Conservation (phyloP, 2,888 invertebrate genomes). For the Linnaemya vulpina region DNA sequence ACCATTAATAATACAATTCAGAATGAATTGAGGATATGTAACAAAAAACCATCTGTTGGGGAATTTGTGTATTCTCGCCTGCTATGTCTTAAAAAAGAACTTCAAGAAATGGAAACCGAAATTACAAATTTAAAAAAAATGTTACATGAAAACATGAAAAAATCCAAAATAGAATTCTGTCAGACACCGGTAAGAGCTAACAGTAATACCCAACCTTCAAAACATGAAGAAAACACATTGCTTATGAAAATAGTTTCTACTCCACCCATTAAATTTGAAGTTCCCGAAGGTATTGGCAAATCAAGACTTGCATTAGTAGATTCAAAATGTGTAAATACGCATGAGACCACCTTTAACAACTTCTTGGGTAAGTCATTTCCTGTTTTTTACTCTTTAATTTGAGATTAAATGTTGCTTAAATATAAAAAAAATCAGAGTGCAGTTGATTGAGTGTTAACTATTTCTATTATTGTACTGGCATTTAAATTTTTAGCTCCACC, state of each 20-base stretch:
- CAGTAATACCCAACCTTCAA: not conserved
- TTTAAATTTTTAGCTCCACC: slow-evolving; percentile 69
- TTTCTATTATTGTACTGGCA: slow-evolving; percentile 3
- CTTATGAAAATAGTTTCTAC: slow-evolving; percentile 79
- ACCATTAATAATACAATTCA: slow-evolving; percentile 76
- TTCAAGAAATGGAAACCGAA: slow-evolving; percentile 77
- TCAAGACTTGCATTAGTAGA: slow-evolving; percentile 78
- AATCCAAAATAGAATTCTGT: slow-evolving; percentile 38
- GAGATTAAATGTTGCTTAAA: not conserved
- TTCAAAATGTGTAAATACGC: slow-evolving; percentile 75
- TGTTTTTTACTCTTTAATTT: not conserved
- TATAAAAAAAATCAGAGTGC: not conserved
- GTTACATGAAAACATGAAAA: slow-evolving; percentile 72
- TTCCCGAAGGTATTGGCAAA: slow-evolving; percentile 72
- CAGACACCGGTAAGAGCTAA: slow-evolving; percentile 65
- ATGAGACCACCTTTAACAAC: slow-evolving; percentile 72
- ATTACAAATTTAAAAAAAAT: slow-evolving; percentile 76
- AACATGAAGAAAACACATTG: slow-evolving; percentile 71
- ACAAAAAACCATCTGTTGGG: slow-evolving; percentile 76
- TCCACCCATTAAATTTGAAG: slow-evolving; percentile 80
- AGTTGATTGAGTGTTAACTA: too few relatives aligned
- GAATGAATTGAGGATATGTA: slow-evolving; percentile 75
- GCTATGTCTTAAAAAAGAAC: slow-evolving; percentile 74
- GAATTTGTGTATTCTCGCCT: slow-evolving; percentile 76
- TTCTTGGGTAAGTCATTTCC: slow-evolving; percentile 67